Evolutionary conservation across 2,797 vertebrate species (phyloP), one percentile per base, ranked within the genome.

Genomic region (Synanceia verrucosa): DNA sequence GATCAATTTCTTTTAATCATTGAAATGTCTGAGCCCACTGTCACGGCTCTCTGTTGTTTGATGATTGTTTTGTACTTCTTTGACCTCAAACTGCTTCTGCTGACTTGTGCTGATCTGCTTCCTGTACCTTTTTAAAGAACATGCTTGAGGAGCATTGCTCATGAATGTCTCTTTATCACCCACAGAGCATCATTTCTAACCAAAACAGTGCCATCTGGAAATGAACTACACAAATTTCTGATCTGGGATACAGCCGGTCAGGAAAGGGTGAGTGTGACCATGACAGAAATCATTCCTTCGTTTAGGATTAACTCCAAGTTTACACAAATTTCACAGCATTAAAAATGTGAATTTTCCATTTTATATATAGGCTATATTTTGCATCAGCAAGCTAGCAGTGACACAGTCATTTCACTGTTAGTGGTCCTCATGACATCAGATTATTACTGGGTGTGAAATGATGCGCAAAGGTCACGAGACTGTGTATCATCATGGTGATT

Each of bases 211-310:
- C 95, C 97, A 28, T 96, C 95, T 92, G 97, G 97, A 74, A 95
- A 97, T 81, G 98, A 99, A 80, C 95, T 99, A 72, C 98, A 99
- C 92, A 99, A 99, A 76, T 99, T 99, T 92, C 94, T 99, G 72
- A 99, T 99, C 91, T 99, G 98, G 98, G 98, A 99, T 86, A 99
- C 98, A 7, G 98, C 97, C 44, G 98, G 98, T 47, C 98, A 99
- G 88, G 97, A 99, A 57, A 91, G 97, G 89, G 98, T 99, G 85
- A 94, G 97, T 92, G 46, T 3, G 7, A 46, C 18, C 12, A 46
- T 28, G 28, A 21, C 47, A 34, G 12, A 28, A 24, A 74, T n/a
- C 23, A 36, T 24, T n/a, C 11, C 55, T 46, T 21, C 7, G 48
- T 9, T 31, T 28, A 37, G 10, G 48, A 21, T 29, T 41, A 58